Evolutionary conservation across 2,888 invertebrate genomes (phyloP).

Genomic region (Tipula vernalis): DNA sequence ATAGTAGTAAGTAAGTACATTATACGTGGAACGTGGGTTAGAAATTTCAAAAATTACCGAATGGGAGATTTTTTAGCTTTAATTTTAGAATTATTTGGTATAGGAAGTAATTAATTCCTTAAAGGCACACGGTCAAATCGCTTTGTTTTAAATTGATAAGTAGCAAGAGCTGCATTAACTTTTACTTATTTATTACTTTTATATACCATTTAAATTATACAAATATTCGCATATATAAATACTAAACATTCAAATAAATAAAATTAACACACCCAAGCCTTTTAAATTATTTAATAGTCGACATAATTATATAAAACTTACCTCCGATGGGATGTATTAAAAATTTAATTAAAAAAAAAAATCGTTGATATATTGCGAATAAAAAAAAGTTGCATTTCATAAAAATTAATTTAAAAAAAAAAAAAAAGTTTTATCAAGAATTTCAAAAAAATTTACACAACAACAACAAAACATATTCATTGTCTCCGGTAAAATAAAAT

Average conservation of each 20-base stretch:
- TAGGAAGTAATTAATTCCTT: too few relatives aligned
- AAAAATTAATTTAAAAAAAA: not conserved
- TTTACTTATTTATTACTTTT: too few relatives aligned
- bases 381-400: not conserved
- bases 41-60: too few relatives aligned
- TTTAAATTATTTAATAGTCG: not conserved
- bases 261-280: not conserved
- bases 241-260: not conserved
- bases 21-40: too few relatives aligned
- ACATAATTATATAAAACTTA: not conserved
- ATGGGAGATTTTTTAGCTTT: too few relatives aligned
- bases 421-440: not conserved
- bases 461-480: not conserved
- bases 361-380: too few relatives aligned
- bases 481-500: not conserved
- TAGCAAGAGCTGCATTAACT: too few relatives aligned
- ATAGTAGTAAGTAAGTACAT: too few relatives aligned
- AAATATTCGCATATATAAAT: not conserved
- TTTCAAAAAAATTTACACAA: not conserved
- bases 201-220: not conserved
- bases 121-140: too few relatives aligned
- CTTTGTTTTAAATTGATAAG: too few relatives aligned
- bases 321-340: not conserved
- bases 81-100: too few relatives aligned
- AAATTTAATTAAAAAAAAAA: not conserved